Evolutionary conservation across 2,113 vertebrate genomes (phyloP).

Genomic region (Dasypus novemcinctus): DNA sequence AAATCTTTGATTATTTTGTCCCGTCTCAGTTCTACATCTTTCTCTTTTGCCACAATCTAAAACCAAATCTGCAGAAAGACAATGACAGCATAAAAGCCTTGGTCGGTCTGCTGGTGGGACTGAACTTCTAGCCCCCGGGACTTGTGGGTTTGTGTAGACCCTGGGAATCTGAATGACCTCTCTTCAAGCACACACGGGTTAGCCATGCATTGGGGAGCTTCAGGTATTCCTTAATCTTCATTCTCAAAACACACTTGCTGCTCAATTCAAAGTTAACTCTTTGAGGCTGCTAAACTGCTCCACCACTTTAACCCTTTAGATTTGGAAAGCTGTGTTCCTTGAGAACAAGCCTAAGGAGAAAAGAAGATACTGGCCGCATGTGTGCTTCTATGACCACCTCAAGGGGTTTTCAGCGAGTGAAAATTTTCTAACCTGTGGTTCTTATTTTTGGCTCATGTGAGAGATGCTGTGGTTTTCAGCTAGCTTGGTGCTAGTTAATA

Average conservation of each 20-base stretch:
- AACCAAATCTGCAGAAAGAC: neutral
- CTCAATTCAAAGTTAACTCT: neutral
- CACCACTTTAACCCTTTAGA: neutral
- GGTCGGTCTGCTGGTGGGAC: neutral
- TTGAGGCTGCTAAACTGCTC: neutral
- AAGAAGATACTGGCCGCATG: neutral
- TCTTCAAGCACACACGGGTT: neutral
- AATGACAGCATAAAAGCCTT: neutral
- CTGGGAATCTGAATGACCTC: neutral
- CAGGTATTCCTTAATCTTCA: neutral
- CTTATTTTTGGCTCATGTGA: slow-evolving; percentile 27
- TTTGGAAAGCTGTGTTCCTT: slow-evolving; percentile 1
- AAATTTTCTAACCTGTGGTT: slow-evolving; percentile 6
- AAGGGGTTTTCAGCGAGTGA: neutral
- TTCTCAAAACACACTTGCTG: neutral
- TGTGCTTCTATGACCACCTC: slow-evolving; percentile 16
- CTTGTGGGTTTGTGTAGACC: too few relatives aligned
- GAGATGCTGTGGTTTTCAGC: slow-evolving; percentile 46
- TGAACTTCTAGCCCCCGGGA: neutral
- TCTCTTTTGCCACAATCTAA: neutral
- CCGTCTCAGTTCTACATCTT: neutral
- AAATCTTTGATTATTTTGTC: neutral
- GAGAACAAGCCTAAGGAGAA: neutral
- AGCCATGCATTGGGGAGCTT: neutral
- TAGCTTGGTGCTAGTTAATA: neutral